phyloP scores from a whole-genome alignment of 2,888 invertebrate species.

The Gibbula magus region DNA sequence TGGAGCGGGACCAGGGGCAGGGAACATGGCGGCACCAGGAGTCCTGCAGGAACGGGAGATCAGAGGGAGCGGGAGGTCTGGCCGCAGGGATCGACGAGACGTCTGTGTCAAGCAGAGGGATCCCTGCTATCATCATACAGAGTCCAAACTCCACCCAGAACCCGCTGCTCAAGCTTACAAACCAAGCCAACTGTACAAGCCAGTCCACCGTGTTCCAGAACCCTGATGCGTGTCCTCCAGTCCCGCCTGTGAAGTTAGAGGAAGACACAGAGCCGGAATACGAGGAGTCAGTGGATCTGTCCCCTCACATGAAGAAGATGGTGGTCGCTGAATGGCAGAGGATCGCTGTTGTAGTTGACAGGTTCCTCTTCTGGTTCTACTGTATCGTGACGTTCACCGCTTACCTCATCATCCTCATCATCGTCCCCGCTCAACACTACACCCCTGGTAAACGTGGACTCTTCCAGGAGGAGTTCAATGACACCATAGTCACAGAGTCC shows the following conservation, averaged over 20 bases:
- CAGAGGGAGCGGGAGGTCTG: background rate
- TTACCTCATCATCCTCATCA: slow-evolving; percentile 65
- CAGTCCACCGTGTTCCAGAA: background rate
- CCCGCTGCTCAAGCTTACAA: background rate
- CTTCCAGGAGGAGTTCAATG: background rate
- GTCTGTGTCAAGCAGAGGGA: background rate
- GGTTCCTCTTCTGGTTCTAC: slow-evolving; percentile 70
- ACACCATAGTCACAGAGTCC: background rate
- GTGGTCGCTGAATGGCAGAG: slow-evolving; percentile 72
- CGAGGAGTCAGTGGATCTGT: background rate
- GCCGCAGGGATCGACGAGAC: background rate
- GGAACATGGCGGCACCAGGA: background rate
- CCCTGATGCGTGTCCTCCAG: background rate
- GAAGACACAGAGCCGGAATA: background rate
- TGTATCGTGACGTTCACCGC: slow-evolving; percentile 64
- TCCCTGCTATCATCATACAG: background rate
- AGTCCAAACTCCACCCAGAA: background rate
- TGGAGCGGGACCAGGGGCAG: background rate
- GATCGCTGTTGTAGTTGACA: slow-evolving; percentile 68
- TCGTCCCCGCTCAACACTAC: slow-evolving; percentile 61
- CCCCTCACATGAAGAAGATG: slow-evolving; percentile 42
- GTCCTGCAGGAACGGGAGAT: background rate
- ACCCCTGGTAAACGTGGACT: slow-evolving; percentile 38
- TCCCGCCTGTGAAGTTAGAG: background rate
- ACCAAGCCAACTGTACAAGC: background rate